Evolutionary conservation across 2,888 invertebrate species (phyloP).

Genomic region (Gisinianus flammeolus): DNA sequence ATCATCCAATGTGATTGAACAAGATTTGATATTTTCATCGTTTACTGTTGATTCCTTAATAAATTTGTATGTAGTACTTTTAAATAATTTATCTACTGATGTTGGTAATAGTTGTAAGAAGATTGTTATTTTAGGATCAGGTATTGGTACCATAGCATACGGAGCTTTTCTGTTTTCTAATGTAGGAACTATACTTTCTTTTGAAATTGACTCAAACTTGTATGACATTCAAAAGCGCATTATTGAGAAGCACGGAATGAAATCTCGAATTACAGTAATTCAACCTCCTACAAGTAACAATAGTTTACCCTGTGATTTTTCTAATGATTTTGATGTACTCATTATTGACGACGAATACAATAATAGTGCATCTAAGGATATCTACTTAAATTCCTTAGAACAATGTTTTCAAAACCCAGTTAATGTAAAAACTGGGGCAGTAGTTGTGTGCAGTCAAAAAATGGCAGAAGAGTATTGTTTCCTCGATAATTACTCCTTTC

Average conservation of each 20-base stretch:
- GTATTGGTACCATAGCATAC: not conserved
- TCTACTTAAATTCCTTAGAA: not conserved
- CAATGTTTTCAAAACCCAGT: not conserved
- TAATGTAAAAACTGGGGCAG: not conserved
- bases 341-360: not conserved
- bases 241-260: slow-evolving; percentile 1
- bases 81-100: not conserved
- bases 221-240: not conserved
- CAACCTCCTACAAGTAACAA: not conserved
- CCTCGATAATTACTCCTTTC: not conserved
- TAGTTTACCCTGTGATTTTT: not conserved
- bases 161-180: slow-evolving; percentile 18
- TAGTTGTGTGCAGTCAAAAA: not conserved
- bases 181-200: slow-evolving; percentile 1
- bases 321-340: not conserved
- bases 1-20: not conserved
- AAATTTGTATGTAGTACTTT: slow-evolving; percentile 16
- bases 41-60: not conserved
- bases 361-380: not conserved
- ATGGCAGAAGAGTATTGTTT: not conserved
- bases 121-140: slow-evolving; percentile 20
- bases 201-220: not conserved
- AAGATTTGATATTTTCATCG: not conserved
- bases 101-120: not conserved
- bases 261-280: not conserved